phyloP scores from a whole-genome alignment of 1,140 invertebrate species.

The Vanessa atalanta region DNA sequence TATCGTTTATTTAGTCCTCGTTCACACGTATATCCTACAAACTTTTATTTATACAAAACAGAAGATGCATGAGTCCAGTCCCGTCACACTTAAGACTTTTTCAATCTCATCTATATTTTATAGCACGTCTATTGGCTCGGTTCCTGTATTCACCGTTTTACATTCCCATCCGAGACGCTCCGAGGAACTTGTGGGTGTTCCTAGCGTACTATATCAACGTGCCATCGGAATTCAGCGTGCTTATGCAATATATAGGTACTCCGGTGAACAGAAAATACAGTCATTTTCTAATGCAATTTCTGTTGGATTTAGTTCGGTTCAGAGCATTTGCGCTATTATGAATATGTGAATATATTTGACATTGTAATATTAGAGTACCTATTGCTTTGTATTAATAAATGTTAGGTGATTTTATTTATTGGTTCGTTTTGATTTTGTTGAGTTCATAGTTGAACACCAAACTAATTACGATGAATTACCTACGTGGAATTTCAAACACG shows the following conservation, averaged over 20 bases:
- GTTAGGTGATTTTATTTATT: not conserved
- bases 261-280: constrained; percentile 1
- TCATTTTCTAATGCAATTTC: constrained; percentile 5
- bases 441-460: no score
- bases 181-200: constrained; percentile 15
- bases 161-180: constrained; percentile 8
- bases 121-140: constrained; percentile 9
- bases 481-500: no score
- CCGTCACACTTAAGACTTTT: not conserved
- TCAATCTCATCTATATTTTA: not conserved
- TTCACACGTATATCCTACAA: no score
- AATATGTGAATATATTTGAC: not conserved
- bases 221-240: constrained; percentile 10
- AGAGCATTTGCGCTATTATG: not conserved
- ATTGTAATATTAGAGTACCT: not conserved
- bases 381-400: not conserved
- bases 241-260: not conserved
- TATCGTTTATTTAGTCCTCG: no score
- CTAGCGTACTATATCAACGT: constrained; percentile 11
- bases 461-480: no score
- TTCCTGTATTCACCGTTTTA: constrained; percentile 9
- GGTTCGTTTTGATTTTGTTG: no score
- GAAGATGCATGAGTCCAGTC: not conserved
- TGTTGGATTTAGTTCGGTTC: not conserved
- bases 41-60: not conserved